Base-by-base conservation (phyloP, 2,888 invertebrate species). In the Carabus problematicus region DNA sequence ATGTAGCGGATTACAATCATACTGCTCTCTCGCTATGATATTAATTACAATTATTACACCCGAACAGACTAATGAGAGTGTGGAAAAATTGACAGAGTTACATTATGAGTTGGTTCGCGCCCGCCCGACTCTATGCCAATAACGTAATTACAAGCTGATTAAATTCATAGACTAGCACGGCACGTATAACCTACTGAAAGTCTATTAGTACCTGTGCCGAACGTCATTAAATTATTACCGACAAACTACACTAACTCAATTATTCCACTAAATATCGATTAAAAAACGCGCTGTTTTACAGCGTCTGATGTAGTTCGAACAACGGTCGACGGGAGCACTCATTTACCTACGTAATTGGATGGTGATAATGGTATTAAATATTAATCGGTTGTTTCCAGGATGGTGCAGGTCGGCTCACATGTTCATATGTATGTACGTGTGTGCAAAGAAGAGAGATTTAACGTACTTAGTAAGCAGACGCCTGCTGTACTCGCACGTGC, bases 301-400 rank as follows among this genome's bases (percentile, higher is more conserved):
- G 40, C 16, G 18, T 12, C 7, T 61, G 45, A 43, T 60, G 29
- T 7, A 61, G 59, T 42, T 29, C 8, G 18, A 19, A 54, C 39
- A 56, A 29, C 29, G 12, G 19, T 45, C 9, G 2, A 2, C 18
- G 63, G 41, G 39, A 64, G 41, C 55, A 43, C 29, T 43, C 42
- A 64, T 64, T 64, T 64, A 12, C 55, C 55, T 43, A 29, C 54
- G 43, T 55, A 64, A 64, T 64, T 64, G 64, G 64, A 42, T 64
- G 64, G 64, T 64, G 64, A 64, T 64, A 64, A 64, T 55, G 42
- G 43, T 19, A 64, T 64, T 64, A 64, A 64, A 64, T 64, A 55
- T 64, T 64, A 64, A 64, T 64, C 64, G 64, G n/a, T n/a, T 52
- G 29, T 64, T 64, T 64, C 42, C 64, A 55, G 29, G 19, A 29